Base-by-base conservation (phyloP, 2,113 vertebrate genomes). In the Athene noctua region DNA sequence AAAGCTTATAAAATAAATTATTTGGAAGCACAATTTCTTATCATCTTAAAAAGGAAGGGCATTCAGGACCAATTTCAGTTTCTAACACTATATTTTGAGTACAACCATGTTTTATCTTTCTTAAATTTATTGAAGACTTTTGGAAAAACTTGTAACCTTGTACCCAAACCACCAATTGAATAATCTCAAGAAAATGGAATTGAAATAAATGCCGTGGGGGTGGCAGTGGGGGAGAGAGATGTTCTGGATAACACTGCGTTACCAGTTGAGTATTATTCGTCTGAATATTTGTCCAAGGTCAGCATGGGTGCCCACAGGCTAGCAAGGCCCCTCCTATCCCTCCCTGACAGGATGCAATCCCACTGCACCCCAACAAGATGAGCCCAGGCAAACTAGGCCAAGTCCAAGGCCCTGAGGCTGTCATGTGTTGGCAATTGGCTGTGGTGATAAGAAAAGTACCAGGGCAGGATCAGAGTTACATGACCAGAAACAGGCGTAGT, bases 341-440 rank as follows among this genome's bases (percentile, higher is more conserved):
- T 68, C 49, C 20, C 25, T 34, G 30, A 7, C 10, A 55, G 46
- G 44, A 42, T n/a, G 12, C 21, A 75, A 26, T 23, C 21, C 34
- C 17, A 36, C 51, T 34, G 51, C 30, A 40, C 18, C 11, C 10
- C 20, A 52, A 7, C 5, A 27, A 63, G 8, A 19, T 34, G 25
- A 32, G 11, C 3, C 38, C 49, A 44, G 4, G 38, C 18, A 73
- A 66, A 36, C 18, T 34, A 26, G n/a, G 23, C 7, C 7, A 42
- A 14, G 8, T 26, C 49, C 38, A 54, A 40, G 32, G 11, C 11
- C 15, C 47, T 29, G 25, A 13, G 11, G 21, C 0, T 0, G 4
- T 18, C 42, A 10, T 8, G 6, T 72, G 18, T 20, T 90, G 47
- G 13, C 23, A 59, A 27, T 0, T 54, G 38, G 9, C 62, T 80